Base-by-base conservation (phyloP, 2,888 invertebrate species). In the Aromia moschata region DNA sequence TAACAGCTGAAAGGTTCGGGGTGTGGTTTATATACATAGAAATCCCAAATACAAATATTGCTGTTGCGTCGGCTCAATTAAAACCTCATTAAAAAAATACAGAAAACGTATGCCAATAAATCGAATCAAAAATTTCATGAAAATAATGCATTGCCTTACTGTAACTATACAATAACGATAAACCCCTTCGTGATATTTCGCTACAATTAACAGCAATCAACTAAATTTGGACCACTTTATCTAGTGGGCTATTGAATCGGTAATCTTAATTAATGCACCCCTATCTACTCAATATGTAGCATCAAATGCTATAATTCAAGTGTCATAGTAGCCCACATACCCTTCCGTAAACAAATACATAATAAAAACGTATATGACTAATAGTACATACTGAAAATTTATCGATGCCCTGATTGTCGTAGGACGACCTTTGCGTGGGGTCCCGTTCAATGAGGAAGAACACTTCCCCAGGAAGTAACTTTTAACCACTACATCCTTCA, bases 401-500 rank as follows among this genome's bases (percentile, higher is more conserved):
- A 40, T 17, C 31, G 31, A 41, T 41, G 30, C 31, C 41, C 52
- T 41, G 14, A 36, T 40, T 40, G 38, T 57, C 57, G 61, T 60
- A 62, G 63, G 59, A 60, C 61, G 65, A 62, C 54, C 57, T 66
- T 56, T 62, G 62, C 62, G 64, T 64, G 67, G 64, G 70, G 68
- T 59, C 58, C 57, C 60, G 46, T 60, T 58, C 68, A 72, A 73
- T 74, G 71, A 74, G 74, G 74, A 74, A 74, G 73, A 62, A 74
- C 72, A 67, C 72, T 74, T 74, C 74, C 74, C 72, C 64, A 68
- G 74, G 74, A 74, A 74, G 71, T 68, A 54, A 66, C 61, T 62
- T 67, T 72, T 70, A 74, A 74, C 70, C 72, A 62, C 70, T 64
- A 72, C 72, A 74, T 74, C 72, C 74, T 74, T 64, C 54, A 47